Evolutionary conservation across 2,113 vertebrate genomes (phyloP).

Genomic region (Mugil cephalus): DNA sequence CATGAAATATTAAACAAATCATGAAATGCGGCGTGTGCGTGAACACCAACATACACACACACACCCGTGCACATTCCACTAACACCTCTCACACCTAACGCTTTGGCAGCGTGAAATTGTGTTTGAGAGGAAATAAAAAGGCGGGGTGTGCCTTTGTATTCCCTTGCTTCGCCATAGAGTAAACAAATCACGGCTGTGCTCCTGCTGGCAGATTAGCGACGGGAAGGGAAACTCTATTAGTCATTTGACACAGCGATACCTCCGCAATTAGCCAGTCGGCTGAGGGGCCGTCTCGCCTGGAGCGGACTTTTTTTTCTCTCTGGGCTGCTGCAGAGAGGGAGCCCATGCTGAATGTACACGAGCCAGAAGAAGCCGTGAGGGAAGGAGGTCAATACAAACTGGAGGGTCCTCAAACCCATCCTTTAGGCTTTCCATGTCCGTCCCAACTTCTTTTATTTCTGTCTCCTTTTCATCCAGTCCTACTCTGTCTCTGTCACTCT

Average conservation of each 20-base stretch:
- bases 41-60: slow-evolving; percentile 13
- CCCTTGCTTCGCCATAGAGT: slow-evolving; percentile 55
- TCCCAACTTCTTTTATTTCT: slow-evolving; percentile 62
- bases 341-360: slow-evolving; percentile 30
- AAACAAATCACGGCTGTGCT: slow-evolving; percentile 73
- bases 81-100: slow-evolving; percentile 39
- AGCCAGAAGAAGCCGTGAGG: slow-evolving; percentile 5
- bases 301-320: slow-evolving; percentile 47
- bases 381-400: not conserved
- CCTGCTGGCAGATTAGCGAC: slow-evolving; percentile 71
- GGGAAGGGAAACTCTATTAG: slow-evolving; percentile 75
- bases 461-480: slow-evolving; percentile 42
- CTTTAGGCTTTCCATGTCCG: slow-evolving; percentile 44
- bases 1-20: slow-evolving; percentile 51
- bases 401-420: slow-evolving; percentile 56
- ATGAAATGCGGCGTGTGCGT: slow-evolving; percentile 3
- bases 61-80: slow-evolving; percentile 3
- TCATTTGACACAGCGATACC: slow-evolving; percentile 78
- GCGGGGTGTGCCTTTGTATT: slow-evolving; percentile 65
- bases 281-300: slow-evolving; percentile 45
- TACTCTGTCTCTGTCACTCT: slow-evolving; percentile 52
- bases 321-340: slow-evolving; percentile 30
- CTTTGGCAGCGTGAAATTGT: slow-evolving; percentile 59
- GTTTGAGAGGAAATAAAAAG: slow-evolving; percentile 64
- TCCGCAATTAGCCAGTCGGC: slow-evolving; percentile 72